Evolutionary conservation across 2,888 invertebrate genomes (phyloP), one percentile per base, ranked within the genome.

Genomic region (Bembecia ichneumoniformis): DNA sequence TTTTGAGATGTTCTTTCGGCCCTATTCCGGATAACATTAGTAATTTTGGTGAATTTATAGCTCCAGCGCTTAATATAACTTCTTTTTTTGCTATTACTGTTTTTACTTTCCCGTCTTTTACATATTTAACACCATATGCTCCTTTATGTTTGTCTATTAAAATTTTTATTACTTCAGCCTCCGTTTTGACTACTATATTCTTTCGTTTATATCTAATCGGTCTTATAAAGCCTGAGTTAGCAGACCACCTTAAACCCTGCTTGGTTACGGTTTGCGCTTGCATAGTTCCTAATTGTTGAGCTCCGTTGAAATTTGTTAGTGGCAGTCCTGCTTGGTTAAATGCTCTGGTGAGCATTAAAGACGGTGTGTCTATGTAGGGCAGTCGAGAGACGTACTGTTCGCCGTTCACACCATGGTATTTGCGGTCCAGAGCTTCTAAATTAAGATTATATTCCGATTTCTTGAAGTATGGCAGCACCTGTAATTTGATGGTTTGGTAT

Each of bases 391-490:
- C 89, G 7, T 82, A 84, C 56, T 88, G 89, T 48, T 90, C 89
- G 0, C 92, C 92, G 0, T 86, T 77, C 5, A 77, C 78, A 0
- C 88, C 89, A 59, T 93, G 92, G 59, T 90, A 90, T 49, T 81
- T 66, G 0, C 78, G 75, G 58, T 90, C 78, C 2, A 88, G 60
- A 1, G 72, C 71, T 52, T 86, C 84, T 1, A 75, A 58, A 59
- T 91, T 87, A 44, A 88, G 64, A 59, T 91, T 91, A 51, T 88
- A 82, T 68, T 91, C 91, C 0, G 90, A 89, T 71, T 91, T 91
- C 51, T 83, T 89, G 68, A 91, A 94, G 67, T 91, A 93, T 0
- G 91, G 92, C 34, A 93, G 76, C 2, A 91, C 80, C 84, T 86
- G 65, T 3, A 44, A n/a, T n/a, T 40, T 13, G 20, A 43, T 45